A percentile compares a stretch with the other conserved stretches of the same genome.
These are phyloP conservation scores for Stenotaenia linearis DNA, from an alignment of 2,888 invertebrate species.

Conservation along the genomic window DNA sequence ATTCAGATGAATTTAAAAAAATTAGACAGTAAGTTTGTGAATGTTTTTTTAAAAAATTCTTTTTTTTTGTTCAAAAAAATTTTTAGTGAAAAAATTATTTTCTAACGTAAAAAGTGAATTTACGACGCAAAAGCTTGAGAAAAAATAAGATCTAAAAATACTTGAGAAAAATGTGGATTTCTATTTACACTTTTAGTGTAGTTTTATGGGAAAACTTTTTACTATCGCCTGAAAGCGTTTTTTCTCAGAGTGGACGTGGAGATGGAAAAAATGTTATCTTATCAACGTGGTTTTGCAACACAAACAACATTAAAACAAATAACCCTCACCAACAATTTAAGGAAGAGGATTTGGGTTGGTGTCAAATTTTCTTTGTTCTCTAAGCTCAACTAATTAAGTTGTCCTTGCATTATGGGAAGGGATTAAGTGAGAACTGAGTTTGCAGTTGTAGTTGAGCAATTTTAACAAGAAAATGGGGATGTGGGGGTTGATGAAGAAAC, in stretches of 20 bases:
- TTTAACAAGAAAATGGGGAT: slow-evolving; percentile 19
- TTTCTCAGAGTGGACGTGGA: not conserved
- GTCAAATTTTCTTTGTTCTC: slow-evolving; percentile 1
- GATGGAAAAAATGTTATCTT: not conserved
- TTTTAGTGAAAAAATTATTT: too few relatives aligned
- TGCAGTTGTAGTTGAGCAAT: slow-evolving; percentile 23
- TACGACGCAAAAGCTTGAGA: too few relatives aligned
- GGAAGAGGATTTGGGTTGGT: slow-evolving; percentile 20
- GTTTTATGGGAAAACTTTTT: too few relatives aligned
- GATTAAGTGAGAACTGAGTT: slow-evolving; percentile 14
- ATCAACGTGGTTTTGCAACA: not conserved
- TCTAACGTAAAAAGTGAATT: too few relatives aligned
- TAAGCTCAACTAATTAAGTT: slow-evolving; percentile 26
- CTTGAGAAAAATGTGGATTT: too few relatives aligned
- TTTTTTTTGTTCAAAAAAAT: too few relatives aligned
- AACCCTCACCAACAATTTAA: not conserved
- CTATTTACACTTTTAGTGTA: too few relatives aligned
- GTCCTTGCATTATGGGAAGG: slow-evolving; percentile 18
- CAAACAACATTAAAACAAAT: slow-evolving; percentile 13
- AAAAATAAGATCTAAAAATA: too few relatives aligned
- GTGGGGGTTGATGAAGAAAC: slow-evolving; percentile 20
- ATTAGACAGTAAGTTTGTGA: too few relatives aligned
- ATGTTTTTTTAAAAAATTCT: too few relatives aligned
- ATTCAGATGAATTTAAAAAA: too few relatives aligned
- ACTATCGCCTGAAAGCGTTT: not conserved